Percentiles rank a stretch among this genome's conserved stretches.
Evolutionary conservation across 2,113 vertebrate species (phyloP).

Genomic region (Corythornis vintsioides): DNA sequence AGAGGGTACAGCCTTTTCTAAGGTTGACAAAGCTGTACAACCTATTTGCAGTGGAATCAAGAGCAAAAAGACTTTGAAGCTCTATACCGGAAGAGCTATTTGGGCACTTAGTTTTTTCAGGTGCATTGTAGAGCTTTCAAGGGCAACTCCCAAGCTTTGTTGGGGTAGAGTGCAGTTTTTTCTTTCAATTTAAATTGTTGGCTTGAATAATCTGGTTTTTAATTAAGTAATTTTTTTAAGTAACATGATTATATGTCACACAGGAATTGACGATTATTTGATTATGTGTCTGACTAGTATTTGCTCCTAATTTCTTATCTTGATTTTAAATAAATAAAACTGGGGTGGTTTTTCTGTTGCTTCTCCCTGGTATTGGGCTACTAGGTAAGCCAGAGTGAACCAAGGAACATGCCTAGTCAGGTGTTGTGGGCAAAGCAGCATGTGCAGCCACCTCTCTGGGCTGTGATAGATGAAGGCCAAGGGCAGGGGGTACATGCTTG

Average conservation of each 20-base stretch:
- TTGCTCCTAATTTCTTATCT: background rate
- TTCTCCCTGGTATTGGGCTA: background rate
- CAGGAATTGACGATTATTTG: background rate
- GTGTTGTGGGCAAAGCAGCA: rapidly evolving
- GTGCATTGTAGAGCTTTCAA: background rate
- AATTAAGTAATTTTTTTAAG: background rate
- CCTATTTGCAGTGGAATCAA: slow-evolving; percentile 10
- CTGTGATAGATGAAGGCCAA: background rate
- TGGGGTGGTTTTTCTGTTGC: background rate
- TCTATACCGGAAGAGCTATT: background rate
- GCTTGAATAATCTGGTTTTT: background rate
- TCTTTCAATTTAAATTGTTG: background rate
- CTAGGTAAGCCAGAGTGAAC: background rate
- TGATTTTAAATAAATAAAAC: background rate
- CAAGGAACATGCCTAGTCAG: background rate
- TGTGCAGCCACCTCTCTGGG: rapidly evolving
- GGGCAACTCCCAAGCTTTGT: background rate
- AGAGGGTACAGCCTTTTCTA: slow-evolving; percentile 4
- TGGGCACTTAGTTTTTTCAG: background rate
- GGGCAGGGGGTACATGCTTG: rapidly evolving
- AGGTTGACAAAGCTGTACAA: slow-evolving; percentile 20
- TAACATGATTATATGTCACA: background rate
- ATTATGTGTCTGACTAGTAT: background rate
- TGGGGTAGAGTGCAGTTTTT: background rate
- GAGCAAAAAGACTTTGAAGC: slow-evolving; percentile 9